These are phyloP conservation scores for Xylophagus ater DNA, from an alignment of 2,888 invertebrate genomes.

Conservation along the genomic window DNA sequence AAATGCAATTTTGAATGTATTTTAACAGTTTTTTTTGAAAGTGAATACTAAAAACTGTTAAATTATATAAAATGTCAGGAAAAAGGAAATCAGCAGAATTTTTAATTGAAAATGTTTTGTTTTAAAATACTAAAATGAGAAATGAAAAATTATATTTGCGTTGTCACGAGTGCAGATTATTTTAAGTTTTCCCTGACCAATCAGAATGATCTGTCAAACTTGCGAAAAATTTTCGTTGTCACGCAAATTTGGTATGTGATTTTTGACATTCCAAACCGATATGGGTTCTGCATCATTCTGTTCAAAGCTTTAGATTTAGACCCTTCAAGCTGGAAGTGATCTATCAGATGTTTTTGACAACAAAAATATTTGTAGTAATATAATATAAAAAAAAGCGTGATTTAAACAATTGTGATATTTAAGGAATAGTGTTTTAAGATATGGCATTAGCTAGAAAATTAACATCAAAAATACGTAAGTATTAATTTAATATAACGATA, in stretches of 20 bases:
- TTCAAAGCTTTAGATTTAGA: too few relatives aligned
- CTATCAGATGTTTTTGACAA: constrained; percentile 26
- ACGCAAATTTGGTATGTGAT: background rate
- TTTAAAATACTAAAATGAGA: too few relatives aligned
- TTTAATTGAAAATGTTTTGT: too few relatives aligned
- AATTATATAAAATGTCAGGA: too few relatives aligned
- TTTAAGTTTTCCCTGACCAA: background rate
- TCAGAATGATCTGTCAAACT: background rate
- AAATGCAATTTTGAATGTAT: too few relatives aligned
- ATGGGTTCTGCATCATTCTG: too few relatives aligned
- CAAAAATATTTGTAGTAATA: constrained; percentile 14
- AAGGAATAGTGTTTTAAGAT: constrained; percentile 19
- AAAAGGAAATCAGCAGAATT: too few relatives aligned
- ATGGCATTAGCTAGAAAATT: constrained; percentile 40
- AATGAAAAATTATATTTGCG: too few relatives aligned
- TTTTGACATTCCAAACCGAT: background rate
- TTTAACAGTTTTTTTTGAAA: too few relatives aligned
- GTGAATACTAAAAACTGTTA: too few relatives aligned
- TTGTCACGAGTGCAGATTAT: background rate
- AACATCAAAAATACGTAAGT: constrained; percentile 39
- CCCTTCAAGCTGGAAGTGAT: too few relatives aligned
- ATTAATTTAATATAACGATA: too few relatives aligned
- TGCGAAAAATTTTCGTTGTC: background rate
- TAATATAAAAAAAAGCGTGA: constrained; percentile 21
- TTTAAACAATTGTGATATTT: constrained; percentile 17